Base-by-base conservation (phyloP, 1,140 invertebrate species). In the Hylaeus volcanicus region DNA sequence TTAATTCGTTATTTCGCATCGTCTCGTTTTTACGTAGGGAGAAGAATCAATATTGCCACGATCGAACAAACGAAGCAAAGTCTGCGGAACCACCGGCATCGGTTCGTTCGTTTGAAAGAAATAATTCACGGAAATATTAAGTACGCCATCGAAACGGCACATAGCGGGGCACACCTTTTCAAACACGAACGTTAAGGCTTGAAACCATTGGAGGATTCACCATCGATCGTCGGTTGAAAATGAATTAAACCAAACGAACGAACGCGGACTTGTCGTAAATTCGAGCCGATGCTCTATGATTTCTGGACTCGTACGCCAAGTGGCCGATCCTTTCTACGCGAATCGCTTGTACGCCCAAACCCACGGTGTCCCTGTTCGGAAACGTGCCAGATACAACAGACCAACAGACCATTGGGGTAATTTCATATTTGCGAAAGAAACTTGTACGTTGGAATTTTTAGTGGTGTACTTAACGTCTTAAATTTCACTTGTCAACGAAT, bases 61-160 rank as follows among this genome's bases (percentile, higher is more conserved):
- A 83, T 77, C 82, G 72, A 79, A 63, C 65, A 66, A 82, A 79
- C 75, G 26, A 60, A 65, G 8, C 45, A 48, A 58, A 61, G 39
- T 58, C 26, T 11, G 39, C 51, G 37, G 48, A 51, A 53, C 63
- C 65, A 11, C 45, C 69, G 26, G 6, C 6, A 14, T 11, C 43
- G 39, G 39, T 41, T 63, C 55, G 11, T 39, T 39, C 39, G 60
- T 70, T 77, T 66, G 73, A 70, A 74, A 74, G 60, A 12, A 65
- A 86, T 74, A 70, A 83, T 81, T 81, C 68, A 5, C 56, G 63
- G 60, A 70, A 83, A 84, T 71, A 68, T 84, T 78, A 84, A 86
- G 61, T 68, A 41, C 48, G 41, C 55, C 51, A 64, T 78, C 45
- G 45, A 74, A 26, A n/a, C 5, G 60, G 37, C n/a, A 55, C 41